Evolutionary conservation across 2,888 invertebrate species (phyloP).

Genomic region (Scaptodrosophila latifasciaeformis): DNA sequence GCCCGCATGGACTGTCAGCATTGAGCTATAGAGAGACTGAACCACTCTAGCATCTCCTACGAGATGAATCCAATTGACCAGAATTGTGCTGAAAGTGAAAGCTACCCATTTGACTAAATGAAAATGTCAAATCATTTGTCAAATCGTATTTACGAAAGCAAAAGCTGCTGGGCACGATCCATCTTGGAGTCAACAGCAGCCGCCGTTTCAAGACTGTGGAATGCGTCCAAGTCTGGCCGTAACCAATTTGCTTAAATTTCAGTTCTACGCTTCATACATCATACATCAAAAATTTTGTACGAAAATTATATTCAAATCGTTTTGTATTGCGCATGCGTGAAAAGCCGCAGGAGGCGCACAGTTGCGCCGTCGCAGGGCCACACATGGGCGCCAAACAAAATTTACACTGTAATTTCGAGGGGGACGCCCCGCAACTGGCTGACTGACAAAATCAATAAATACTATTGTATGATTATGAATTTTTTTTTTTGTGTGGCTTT

Average conservation of each 20-base stretch:
- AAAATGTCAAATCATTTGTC: constrained; percentile 62
- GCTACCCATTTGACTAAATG: constrained; percentile 44
- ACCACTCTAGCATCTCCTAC: background rate
- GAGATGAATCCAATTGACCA: constrained; percentile 2
- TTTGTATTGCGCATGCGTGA: constrained; percentile 54
- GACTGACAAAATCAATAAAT: constrained; percentile 53
- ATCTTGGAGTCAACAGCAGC: constrained; percentile 3
- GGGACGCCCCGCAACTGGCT: too few species aligned
- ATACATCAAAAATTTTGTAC: constrained; percentile 13
- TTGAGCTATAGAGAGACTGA: background rate
- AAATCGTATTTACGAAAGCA: constrained; percentile 48
- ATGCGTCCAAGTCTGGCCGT: too few species aligned
- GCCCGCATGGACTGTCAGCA: constrained; percentile 58
- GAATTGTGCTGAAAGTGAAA: constrained; percentile 6
- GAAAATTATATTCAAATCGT: constrained; percentile 34
- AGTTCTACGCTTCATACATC: constrained; percentile 4
- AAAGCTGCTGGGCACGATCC: constrained; percentile 20
- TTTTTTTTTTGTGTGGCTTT: constrained; percentile 24
- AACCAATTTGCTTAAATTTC: constrained; percentile 32
- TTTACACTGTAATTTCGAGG: too few species aligned
- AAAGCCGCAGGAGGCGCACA: constrained; percentile 51
- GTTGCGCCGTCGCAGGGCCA: constrained; percentile 14
- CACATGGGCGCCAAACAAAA: constrained; percentile 26
- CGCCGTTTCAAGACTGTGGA: constrained; percentile 38
- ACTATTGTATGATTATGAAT: constrained; percentile 10